Conservation (phyloP, 2,113 vertebrate species). For the Callopanchax toddi region DNA sequence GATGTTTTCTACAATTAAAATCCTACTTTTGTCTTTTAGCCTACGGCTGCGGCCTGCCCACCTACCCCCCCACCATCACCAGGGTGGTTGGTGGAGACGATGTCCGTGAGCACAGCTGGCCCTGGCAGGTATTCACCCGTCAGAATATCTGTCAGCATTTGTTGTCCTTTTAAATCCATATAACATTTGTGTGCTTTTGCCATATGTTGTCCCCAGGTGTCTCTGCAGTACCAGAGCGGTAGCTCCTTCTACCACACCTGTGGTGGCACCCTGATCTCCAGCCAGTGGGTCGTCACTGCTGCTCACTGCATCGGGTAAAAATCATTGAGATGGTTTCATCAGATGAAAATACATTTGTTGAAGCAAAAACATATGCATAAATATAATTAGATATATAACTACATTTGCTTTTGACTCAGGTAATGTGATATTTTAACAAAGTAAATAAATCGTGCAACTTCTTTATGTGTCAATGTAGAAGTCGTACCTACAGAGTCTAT, state of each 20-base stretch:
- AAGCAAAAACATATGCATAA: no score
- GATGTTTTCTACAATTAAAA: conserved; percentile 10
- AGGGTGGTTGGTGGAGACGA: conserved; percentile 79
- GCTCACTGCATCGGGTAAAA: conserved; percentile 87
- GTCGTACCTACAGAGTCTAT: conserved; percentile 80
- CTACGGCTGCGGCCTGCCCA: conserved; percentile 77
- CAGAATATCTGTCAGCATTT: not conserved
- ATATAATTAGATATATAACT: no score
- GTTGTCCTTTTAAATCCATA: not conserved
- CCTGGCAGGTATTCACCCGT: conserved; percentile 78
- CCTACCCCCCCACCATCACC: conserved; percentile 57
- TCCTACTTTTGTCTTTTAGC: conserved; percentile 58
- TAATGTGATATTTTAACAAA: no score
- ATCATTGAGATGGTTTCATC: not conserved
- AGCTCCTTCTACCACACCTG: conserved; percentile 83
- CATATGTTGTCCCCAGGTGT: conserved; percentile 73
- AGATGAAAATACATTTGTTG: not conserved
- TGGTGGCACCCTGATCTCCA: conserved; percentile 83
- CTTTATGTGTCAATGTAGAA: conserved; percentile 53
- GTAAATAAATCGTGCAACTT: no score
- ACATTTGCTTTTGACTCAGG: no score
- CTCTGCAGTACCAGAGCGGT: conserved; percentile 83
- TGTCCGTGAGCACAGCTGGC: conserved; percentile 77
- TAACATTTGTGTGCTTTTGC: not conserved
- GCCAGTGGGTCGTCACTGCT: conserved; percentile 86